Evolutionary conservation across 2,113 vertebrate species (phyloP), one percentile per base, ranked within the genome.

Genomic region (Acrocephalus kingi): DNA sequence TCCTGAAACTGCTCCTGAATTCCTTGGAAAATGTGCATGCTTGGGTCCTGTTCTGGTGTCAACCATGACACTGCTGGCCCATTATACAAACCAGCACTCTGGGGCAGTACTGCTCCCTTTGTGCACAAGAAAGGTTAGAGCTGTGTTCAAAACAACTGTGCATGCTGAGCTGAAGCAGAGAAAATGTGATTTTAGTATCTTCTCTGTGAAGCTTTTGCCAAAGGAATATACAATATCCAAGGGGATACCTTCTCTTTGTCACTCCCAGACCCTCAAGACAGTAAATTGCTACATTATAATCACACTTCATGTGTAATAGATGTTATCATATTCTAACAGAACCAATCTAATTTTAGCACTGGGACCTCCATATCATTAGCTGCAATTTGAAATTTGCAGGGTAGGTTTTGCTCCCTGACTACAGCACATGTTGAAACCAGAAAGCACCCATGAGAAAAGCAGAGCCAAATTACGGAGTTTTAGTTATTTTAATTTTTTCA

Each of bases 181-280:
- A 69, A 84, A 87, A 89, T 2, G 4, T 33, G 28, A 62, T 48
- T 51, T 94, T 28, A 91, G 11, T 49, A 79, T 68, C 15, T 58
- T 64, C 54, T 58, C 33, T 84, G 30, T 48, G 51, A 62, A 66
- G n/a, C 74, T 93, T 75, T 96, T 87, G 39, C 30, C 30, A 37
- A 35, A 87, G 16, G 84, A 71, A 58, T n/a, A 62, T 0, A 33
- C 4, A 10, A 5, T 46, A 49, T 8, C 15, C 27, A 30, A 20
- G 4, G 13, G 2, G 8, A 33, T 23, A 66, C 14, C 27, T 76
- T 73, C 52, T 72, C 37, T 14, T 22, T 67, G 27, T 78, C 45
- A n/a, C 43, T 81, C 15, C 35, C 31, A 80, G 43, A 6, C 56
- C 15, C 67, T 61, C 48, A 69, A 30, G 33, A 35, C 13, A 37